phyloP scores from a whole-genome alignment of 2,113 vertebrate species.

The Eclectus roratus region DNA sequence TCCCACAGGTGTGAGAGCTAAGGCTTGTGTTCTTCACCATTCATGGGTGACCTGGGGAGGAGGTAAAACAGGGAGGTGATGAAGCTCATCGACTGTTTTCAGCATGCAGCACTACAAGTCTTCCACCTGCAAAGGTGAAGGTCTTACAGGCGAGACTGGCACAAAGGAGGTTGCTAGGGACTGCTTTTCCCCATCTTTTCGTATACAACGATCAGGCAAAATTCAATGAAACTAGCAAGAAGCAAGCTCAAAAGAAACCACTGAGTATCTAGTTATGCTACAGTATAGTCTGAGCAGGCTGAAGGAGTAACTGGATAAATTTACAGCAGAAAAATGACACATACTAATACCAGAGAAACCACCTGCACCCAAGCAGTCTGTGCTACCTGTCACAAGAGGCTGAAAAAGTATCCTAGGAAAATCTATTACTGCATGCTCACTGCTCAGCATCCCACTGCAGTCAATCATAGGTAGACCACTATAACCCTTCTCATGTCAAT shows the following conservation, averaged over 20 bases:
- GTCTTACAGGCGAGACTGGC: not conserved
- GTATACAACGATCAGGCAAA: not conserved
- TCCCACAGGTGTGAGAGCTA: accelerated
- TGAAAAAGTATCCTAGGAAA: not conserved
- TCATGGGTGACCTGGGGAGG: not conserved
- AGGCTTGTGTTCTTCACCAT: accelerated
- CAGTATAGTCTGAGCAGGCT: not conserved
- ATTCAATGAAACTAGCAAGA: not conserved
- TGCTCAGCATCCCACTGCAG: not conserved
- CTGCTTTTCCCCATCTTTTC: not conserved
- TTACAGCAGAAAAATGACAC: not conserved
- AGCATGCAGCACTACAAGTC: not conserved
- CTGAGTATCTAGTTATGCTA: not conserved
- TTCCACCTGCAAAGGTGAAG: not conserved
- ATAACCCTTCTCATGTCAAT: not conserved
- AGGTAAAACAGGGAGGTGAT: not conserved
- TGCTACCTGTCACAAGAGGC: not conserved
- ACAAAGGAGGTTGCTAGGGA: not conserved
- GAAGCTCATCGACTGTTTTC: not conserved
- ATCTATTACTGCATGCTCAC: not conserved
- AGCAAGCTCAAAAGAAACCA: not conserved
- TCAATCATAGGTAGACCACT: accelerated
- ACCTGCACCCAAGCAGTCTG: not conserved
- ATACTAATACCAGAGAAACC: not conserved
- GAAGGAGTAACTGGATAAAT: not conserved